These are phyloP conservation scores for Knipowitschia caucasica DNA, from an alignment of 2,797 vertebrate genomes.

Conservation along the genomic window DNA sequence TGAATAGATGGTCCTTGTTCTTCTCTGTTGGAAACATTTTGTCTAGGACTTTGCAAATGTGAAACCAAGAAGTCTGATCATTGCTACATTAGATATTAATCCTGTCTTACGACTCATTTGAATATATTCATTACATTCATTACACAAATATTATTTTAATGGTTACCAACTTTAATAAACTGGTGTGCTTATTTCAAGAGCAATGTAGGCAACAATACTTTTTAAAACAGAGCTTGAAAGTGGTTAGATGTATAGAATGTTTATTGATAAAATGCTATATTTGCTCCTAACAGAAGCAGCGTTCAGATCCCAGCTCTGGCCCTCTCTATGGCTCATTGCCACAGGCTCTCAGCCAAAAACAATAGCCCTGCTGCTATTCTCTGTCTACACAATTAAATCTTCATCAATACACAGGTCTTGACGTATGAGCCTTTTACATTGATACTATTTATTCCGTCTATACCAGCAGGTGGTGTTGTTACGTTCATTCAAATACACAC, in stretches of 20 bases:
- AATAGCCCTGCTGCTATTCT: constrained; percentile 35
- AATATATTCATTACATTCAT: neutral
- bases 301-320: constrained; percentile 16
- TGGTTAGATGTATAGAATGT: no score
- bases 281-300: constrained; percentile 4
- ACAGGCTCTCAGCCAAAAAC: constrained; percentile 43
- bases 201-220: no score
- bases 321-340: constrained; percentile 38
- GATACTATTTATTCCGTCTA: neutral
- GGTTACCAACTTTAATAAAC: no score
- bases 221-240: no score
- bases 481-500: constrained; percentile 8
- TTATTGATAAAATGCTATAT: no score
- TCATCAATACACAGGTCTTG: constrained; percentile 10
- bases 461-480: constrained; percentile 32
- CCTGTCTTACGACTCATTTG: neutral
- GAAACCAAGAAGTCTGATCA: constrained; percentile 4
- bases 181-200: no score
- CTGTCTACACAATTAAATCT: constrained; percentile 18
- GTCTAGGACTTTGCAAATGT: neutral
- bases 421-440: neutral
- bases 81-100: neutral
- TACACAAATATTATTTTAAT: no score
- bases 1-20: neutral
- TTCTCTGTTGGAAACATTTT: neutral